phyloP scores from a whole-genome alignment of 2,113 vertebrate species.

The Oncorhynchus mykiss region DNA sequence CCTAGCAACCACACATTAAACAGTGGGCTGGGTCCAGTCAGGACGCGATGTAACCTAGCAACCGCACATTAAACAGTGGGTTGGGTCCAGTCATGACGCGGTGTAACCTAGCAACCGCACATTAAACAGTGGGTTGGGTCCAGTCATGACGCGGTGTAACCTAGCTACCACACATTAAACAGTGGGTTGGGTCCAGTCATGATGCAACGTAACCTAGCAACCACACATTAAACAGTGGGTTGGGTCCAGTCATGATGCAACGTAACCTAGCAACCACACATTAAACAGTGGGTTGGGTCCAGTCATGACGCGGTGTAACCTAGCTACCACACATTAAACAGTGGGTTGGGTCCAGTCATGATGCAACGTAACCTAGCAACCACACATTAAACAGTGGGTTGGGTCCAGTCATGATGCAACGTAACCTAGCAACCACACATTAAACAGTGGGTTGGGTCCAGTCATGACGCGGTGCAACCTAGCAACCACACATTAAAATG shows the following conservation, averaged over 20 bases:
- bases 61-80: background rate
- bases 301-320: too few species aligned
- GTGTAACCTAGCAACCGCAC: background rate
- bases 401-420: slow-evolving; percentile 36
- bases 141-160: slow-evolving; percentile 25
- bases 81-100: slow-evolving; percentile 36
- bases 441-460: slow-evolving; percentile 22
- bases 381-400: too few species aligned
- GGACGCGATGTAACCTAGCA: background rate
- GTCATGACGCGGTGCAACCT: slow-evolving; percentile 18
- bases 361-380: background rate
- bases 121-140: slow-evolving; percentile 20
- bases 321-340: background rate
- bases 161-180: background rate
- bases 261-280: background rate
- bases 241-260: slow-evolving; percentile 33
- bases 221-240: background rate
- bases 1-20: background rate
- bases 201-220: background rate
- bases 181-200: slow-evolving; percentile 40
- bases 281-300: background rate
- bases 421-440: background rate
- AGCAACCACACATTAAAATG: background rate
- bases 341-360: slow-evolving; percentile 39
- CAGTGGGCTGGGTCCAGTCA: slow-evolving; percentile 39